Evolutionary conservation across 2,113 vertebrate species (phyloP), one percentile per base, ranked within the genome.

Genomic region (Balaeniceps rex): DNA sequence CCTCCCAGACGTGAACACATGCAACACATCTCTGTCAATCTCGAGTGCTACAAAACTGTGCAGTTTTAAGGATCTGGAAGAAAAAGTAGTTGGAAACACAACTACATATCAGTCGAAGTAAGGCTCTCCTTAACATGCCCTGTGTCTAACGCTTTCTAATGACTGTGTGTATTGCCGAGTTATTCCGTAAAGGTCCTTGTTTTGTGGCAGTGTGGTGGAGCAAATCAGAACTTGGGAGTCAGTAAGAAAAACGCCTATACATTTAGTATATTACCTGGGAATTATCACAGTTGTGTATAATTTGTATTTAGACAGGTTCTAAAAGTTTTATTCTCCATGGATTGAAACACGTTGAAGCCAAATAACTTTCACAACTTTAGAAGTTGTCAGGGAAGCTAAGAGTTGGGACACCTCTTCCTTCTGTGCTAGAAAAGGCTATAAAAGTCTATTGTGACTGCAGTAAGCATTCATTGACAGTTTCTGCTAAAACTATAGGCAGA

Each of bases 111-210:
- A 33, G 13, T 72, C 0, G 1, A 70, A 54, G 38, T 51, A 71
- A 68, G 16, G 7, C 19, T 76, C 3, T 83, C 34, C 23, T 63
- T 86, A 55, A 34, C 15, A 28, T 6, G 28, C 38, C 9, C 15
- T 22, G 6, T 26, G 14, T 77, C 14, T 71, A 17, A 31, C 4
- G 4, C 40, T 71, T 54, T 74, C 26, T 65, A 36, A 12, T 71
- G 19, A 18, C 15, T 19, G 12, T 1, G 0, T 36, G 28, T 34
- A 11, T 11, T 23, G 29, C 38, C 0, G 1, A 71, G 29, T 40
- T 87, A 6, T 5, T 52, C 34, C 38, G n/a, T 33, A 57, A 5
- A 71, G 44, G 19, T 71, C 61, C 65, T 71, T 75, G 22, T 89
- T 78, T 84, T 89, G 16, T 76, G 31, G 13, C 36, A 54, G 19